Base-by-base conservation (phyloP, 2,797 vertebrate genomes). In the Allobates femoralis region DNA sequence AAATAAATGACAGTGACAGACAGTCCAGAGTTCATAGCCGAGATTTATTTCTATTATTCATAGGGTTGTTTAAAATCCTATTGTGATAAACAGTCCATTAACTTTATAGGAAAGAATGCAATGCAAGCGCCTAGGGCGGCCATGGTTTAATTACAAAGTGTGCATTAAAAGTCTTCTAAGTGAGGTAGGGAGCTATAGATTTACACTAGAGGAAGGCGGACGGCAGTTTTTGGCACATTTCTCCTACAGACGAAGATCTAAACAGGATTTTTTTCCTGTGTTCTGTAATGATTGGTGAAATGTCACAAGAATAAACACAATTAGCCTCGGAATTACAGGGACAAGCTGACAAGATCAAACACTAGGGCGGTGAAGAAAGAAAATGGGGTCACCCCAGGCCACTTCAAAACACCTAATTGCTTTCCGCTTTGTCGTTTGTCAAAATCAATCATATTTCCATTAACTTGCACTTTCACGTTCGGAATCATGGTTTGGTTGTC, bases 41-140 rank as follows among this genome's bases (percentile, higher is more conserved):
- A 66, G 83, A 84, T 76, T 84, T 60, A 60, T 84, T 84, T 84
- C 71, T 66, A 84, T 84, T 77, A 84, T 84, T 84, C 66, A 84
- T 76, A 23, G 73, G 23, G 30, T 41, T 7, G 69, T 83, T 83
- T 83, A 55, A 83, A 71, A 73, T 73, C 51, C 53, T 64, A 64
- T 84, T 84, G 73, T 84, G 58, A 76, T 84, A 84, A 84, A 84
- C 83, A 66, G 56, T 58, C 75, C 73, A 77, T 66, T 77, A 66
- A 76, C 56, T 55, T 71, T 55, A 51, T 46, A 67, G 58, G 41
- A 37, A 77, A 55, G 71, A 64, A 77, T 64, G 8, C 56, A n/a
- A 28, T 34, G 73, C 37, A 19, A 66, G 30, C 8, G 73, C 73
- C 83, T 18, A 21, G 55, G 73, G 83, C 58, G 62, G 37, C n/a